Evolutionary conservation across 92 coral and sea anemone species (phyloP).

Genomic region (Montipora capitata): DNA sequence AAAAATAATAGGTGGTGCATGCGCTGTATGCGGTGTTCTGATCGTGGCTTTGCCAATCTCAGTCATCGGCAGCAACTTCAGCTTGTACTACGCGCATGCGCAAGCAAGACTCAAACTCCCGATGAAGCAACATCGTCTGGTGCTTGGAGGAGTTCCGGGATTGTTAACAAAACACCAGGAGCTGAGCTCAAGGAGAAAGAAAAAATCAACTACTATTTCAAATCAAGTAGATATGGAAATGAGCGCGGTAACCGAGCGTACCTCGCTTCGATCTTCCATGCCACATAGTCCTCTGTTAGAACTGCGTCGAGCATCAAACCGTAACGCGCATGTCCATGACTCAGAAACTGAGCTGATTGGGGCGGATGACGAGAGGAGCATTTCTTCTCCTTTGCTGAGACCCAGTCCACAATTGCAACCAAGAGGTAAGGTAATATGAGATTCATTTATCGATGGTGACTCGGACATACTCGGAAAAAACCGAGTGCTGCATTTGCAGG

Average conservation of each 20-base stretch:
- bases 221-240: conserved; percentile 24
- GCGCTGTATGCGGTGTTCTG: conserved; percentile 96
- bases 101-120: conserved; percentile 99
- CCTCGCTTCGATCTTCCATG: conserved; percentile 50
- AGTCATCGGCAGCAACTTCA: conserved; percentile 95
- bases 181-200: conserved; percentile 87
- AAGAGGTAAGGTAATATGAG: conserved; percentile 16
- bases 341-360: conserved; percentile 34
- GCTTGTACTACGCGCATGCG: conserved; percentile 94
- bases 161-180: conserved; percentile 87
- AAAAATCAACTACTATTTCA: conserved; percentile 60
- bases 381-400: conserved; percentile 35
- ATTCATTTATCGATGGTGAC: no score
- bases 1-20: conserved; percentile 93
- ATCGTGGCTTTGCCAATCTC: conserved; percentile 96
- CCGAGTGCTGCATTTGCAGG: no score
- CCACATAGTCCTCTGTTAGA: conserved; percentile 49
- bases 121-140: conserved; percentile 85
- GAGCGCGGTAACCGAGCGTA: conserved; percentile 32
- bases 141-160: conserved; percentile 93
- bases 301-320: conserved; percentile 33
- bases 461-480: no score
- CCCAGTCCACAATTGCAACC: conserved; percentile 49
- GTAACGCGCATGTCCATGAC: conserved; percentile 15
- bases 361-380: conserved; percentile 45